Percentiles rank a stretch among this genome's conserved stretches.
phyloP scores from a whole-genome alignment of 2,797 vertebrate species.

The Danio jaintianensis region DNA sequence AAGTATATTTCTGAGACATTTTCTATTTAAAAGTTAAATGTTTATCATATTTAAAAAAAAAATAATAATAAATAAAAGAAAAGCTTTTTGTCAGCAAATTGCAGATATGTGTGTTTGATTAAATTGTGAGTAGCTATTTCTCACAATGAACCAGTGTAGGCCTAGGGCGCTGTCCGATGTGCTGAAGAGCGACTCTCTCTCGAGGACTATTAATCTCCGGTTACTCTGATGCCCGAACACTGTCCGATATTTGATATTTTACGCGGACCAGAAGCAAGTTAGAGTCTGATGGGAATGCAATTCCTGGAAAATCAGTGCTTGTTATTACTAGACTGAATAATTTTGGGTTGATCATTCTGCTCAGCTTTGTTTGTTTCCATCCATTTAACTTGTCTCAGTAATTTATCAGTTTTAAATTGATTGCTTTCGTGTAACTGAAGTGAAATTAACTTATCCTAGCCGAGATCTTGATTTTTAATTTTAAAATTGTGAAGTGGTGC shows the following conservation, averaged over 20 bases:
- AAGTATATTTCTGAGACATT: no score
- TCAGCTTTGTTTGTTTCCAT: background rate
- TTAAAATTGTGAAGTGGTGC: no score
- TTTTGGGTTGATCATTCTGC: background rate
- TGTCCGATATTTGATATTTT: background rate
- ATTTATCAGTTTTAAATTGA: background rate
- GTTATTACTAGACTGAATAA: background rate
- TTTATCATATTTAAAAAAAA: background rate
- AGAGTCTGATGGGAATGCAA: background rate
- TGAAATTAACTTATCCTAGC: no score
- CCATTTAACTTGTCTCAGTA: background rate
- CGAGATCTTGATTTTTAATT: background rate
- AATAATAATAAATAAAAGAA: no score
- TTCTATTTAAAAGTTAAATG: no score
- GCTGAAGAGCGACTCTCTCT: background rate
- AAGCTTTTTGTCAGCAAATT: background rate
- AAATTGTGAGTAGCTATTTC: no score
- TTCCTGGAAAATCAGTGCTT: background rate
- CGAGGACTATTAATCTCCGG: background rate
- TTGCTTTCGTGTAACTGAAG: no score
- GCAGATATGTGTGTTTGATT: background rate
- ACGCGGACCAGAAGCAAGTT: background rate
- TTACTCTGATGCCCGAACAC: background rate
- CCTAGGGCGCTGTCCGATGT: slow-evolving; percentile 27
- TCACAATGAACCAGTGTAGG: no score